Evolutionary conservation across 1,140 invertebrate genomes (phyloP), one percentile per base, ranked within the genome.

Genomic region (Pseudomyrmex concolor): DNA sequence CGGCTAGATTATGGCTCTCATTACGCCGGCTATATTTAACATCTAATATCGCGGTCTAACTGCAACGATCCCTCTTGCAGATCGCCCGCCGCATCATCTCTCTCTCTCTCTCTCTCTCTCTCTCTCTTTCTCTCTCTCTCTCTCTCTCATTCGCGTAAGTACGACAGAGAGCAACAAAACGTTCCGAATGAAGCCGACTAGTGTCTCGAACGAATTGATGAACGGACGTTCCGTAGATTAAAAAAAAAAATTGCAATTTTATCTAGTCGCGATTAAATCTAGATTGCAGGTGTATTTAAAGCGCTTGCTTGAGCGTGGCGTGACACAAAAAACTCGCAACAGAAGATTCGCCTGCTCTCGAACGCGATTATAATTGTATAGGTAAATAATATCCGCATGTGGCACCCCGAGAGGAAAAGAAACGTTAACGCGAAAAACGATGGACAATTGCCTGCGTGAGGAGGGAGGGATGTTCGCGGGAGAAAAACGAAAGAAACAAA

Each of bases 11-110:
- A 88, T 78, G 78, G 34, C 54, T 66, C 73, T 57, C 84, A 71
- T 89, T 89, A 88, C 57, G 22, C 25, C 51, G 67, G 68, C 73
- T 88, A 88, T 88, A 87, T 83, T 88, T 85, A 88, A 83, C 83
- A n/a, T 59, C 48, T 68, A 63, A 43, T 78, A 62, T 62, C 45
- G 72, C 76, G 51, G 34, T 55, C 8, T 70, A 64, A 62, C 57
- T 59, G 22, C 68, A 12, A 45, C 50, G 10, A 68, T 55, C 54
- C 34, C 5, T 4, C 7, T 60, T 48, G 12, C 59, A n/a, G 54
- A 64, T 72, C 43, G 15, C 48, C 59, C 55, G 64, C 34, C 7
- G 51, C 17, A 19, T 50, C 17, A 64, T 15, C 74, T 64, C 59
- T 51, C 57, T 59, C 45, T 43, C 22, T 9, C 22, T 25, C 25